phyloP scores from a whole-genome alignment of 2,888 invertebrate species.

The Biston betularia region DNA sequence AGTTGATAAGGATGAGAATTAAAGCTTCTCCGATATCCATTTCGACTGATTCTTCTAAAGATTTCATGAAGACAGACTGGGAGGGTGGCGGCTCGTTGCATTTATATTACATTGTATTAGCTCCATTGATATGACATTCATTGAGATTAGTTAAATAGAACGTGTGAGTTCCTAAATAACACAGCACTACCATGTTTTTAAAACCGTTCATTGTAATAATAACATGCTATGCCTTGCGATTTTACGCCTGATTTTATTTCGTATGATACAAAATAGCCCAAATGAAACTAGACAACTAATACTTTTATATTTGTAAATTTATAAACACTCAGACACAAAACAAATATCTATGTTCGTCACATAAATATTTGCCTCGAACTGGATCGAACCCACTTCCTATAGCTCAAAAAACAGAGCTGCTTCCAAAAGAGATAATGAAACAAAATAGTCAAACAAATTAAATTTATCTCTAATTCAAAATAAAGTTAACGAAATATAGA shows the following conservation, averaged over 20 bases:
- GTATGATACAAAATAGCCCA: too few relatives aligned
- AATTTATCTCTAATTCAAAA: too few relatives aligned
- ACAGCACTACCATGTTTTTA: not conserved
- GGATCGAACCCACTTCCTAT: too few relatives aligned
- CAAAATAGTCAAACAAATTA: too few relatives aligned
- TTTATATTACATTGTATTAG: conserved; percentile 6
- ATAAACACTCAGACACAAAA: too few relatives aligned
- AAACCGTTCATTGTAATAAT: not conserved
- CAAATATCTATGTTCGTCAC: too few relatives aligned
- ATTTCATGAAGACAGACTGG: not conserved
- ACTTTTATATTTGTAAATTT: too few relatives aligned
- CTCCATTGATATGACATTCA: not conserved
- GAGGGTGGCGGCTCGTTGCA: not conserved
- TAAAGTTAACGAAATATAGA: too few relatives aligned
- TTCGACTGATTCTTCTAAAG: not conserved
- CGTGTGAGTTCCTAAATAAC: not conserved
- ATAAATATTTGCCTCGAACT: too few relatives aligned
- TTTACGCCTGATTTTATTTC: not conserved
- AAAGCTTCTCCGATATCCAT: not conserved
- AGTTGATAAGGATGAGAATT: not conserved
- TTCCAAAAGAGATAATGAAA: too few relatives aligned
- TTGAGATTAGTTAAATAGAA: not conserved
- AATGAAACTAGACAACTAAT: too few relatives aligned
- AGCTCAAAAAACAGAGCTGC: too few relatives aligned
- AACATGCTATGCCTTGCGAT: not conserved